Evolutionary conservation across 2,888 invertebrate genomes (phyloP), one percentile per base, ranked within the genome.

Genomic region (Rotaria magnacalcarata): DNA sequence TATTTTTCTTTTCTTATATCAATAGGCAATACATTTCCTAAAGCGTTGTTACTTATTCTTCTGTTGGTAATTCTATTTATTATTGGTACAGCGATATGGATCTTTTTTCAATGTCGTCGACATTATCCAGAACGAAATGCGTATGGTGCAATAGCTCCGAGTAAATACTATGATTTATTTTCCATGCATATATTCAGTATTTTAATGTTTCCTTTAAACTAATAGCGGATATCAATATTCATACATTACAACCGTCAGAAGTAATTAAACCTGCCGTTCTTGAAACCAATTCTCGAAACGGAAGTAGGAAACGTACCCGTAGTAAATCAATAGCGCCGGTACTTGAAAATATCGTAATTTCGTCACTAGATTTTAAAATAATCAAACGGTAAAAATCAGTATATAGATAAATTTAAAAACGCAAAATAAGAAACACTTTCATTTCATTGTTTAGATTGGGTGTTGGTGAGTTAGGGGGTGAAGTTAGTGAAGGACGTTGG

Each of bases 101-200:
- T 80, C 6, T 80, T 80, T 80, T 80, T n/a, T 47, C 80, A 80
- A 80, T 80, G 80, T 47, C 80, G 80, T 80, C 80, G 80, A 47
- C 80, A 80, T 80, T 80, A 80, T 80, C 80, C 80, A 5, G 80
- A 80, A 80, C 80, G 80, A 80, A 80, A 80, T 80, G 34, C 47
- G 0, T 80, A 80, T 47, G 80, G 80, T 3, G 80, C 80, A 24
- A n/a, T 80, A 47, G 80, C 67, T 19, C 16, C 67, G 34, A 67
- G 67, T 67, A 67, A 41, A 2, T 41, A 41, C 19, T 24, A 56
- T 24, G 24, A 56, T 56, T 56, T 24, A 1, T 8, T 56, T 56
- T 24, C 34, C 34, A 34, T 34, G 1, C 2, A 34, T 34, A 56
- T 67, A 16, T 34, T 16, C 7, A 34, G 5, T 24, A 16, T 34